Conservation (phyloP, 1,140 invertebrate genomes). For the Hycleus phaleratus region DNA sequence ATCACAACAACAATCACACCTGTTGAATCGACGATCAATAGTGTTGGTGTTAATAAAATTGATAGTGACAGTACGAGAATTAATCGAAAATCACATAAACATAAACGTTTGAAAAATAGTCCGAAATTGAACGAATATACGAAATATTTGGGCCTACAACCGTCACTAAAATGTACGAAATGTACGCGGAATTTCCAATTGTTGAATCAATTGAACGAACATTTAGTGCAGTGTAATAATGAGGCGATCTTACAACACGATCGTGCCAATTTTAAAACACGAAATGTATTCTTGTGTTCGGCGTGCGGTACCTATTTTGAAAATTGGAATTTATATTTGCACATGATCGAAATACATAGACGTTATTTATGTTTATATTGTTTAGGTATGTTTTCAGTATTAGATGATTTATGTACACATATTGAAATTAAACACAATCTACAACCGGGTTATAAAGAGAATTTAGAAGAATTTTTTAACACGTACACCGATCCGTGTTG, state of each 20-base stretch:
- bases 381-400: conserved; percentile 65
- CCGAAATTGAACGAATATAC: conserved; percentile 54
- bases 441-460: conserved; percentile 54
- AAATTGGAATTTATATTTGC: conserved; percentile 73
- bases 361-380: conserved; percentile 72
- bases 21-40: no score
- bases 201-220: conserved; percentile 51
- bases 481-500: conserved; percentile 59
- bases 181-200: conserved; percentile 54
- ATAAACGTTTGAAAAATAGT: conserved; percentile 23
- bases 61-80: no score
- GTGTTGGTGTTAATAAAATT: no score
- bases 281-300: conserved; percentile 68
- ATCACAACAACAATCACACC: no score
- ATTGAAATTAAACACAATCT: conserved; percentile 66
- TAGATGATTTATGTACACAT: conserved; percentile 68
- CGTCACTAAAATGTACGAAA: conserved; percentile 58
- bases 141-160: conserved; percentile 62
- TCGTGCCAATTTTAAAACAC: conserved; percentile 48
- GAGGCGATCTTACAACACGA: conserved; percentile 29
- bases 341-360: conserved; percentile 70
- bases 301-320: conserved; percentile 73
- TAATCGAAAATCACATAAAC: neutral
- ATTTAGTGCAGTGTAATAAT: conserved; percentile 50
- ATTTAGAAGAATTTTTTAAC: conserved; percentile 55